Percentiles rank a stretch among this genome's conserved stretches.
Evolutionary conservation across 2,113 vertebrate species (phyloP).

Genomic region (Megaceryle maxima): DNA sequence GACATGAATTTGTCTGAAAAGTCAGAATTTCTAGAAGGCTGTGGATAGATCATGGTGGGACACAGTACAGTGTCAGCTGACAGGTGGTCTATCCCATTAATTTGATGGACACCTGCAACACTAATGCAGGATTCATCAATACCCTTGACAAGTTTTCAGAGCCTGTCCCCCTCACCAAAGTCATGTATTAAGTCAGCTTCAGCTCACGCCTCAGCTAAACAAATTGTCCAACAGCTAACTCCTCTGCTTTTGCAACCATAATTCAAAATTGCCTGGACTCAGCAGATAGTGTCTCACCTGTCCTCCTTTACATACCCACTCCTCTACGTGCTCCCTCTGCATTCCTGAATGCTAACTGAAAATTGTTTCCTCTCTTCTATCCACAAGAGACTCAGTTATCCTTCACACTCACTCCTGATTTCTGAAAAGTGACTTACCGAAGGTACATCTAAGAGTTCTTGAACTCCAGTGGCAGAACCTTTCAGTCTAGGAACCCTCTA

Average conservation of each 20-base stretch:
- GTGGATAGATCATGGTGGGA: background rate
- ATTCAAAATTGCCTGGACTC: background rate
- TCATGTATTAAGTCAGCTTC: background rate
- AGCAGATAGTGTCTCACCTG: background rate
- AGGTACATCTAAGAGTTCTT: background rate
- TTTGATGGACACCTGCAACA: background rate
- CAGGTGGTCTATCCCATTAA: background rate
- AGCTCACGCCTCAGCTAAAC: background rate
- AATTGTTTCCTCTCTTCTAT: background rate
- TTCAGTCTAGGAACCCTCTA: background rate
- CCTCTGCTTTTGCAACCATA: background rate
- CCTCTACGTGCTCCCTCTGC: background rate
- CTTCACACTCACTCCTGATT: background rate
- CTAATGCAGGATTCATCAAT: background rate
- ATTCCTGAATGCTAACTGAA: background rate
- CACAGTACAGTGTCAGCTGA: background rate
- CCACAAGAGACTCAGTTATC: background rate
- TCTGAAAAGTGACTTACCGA: background rate
- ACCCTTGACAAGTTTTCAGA: background rate
- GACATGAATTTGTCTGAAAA: background rate
- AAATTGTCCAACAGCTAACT: background rate
- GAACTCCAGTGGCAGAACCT: background rate
- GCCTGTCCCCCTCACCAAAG: background rate
- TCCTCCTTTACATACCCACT: background rate
- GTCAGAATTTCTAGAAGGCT: background rate